A percentile compares a stretch with the other conserved stretches of the same genome.
These are phyloP conservation scores for Hirundo rustica DNA, from an alignment of 2,797 vertebrate genomes.

Conservation along the genomic window DNA sequence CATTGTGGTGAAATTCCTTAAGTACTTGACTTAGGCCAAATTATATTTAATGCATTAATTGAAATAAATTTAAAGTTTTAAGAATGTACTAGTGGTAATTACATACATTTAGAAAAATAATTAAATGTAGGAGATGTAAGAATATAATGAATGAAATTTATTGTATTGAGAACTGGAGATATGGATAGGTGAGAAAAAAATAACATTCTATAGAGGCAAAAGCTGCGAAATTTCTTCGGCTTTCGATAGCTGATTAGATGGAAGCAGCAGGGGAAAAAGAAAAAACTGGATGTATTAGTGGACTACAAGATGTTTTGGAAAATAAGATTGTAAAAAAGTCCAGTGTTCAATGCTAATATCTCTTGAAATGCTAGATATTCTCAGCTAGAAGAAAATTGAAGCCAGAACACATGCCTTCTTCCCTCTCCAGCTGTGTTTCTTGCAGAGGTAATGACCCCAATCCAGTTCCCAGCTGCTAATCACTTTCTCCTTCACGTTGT, in stretches of 20 bases:
- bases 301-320: not conserved
- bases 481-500: not conserved
- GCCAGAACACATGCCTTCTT: not conserved
- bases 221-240: not conserved
- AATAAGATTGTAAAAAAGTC: not conserved
- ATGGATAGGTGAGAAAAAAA: not conserved
- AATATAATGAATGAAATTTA: not conserved
- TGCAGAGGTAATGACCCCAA: conserved; percentile 16
- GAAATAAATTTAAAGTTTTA: not conserved
- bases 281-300: not conserved
- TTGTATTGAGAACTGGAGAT: not conserved
- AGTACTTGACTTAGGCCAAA: not conserved
- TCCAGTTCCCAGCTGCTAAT: conserved; percentile 35
- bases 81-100: not conserved
- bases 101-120: not conserved
- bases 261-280: not conserved
- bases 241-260: not conserved
- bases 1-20: not conserved
- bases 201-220: not conserved
- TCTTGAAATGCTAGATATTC: not conserved
- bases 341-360: not conserved
- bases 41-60: not conserved
- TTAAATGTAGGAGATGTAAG: not conserved
- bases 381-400: conserved; percentile 1
- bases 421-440: conserved; percentile 21